Base-by-base conservation (phyloP, 2,113 vertebrate genomes). In the Varanus salvator region DNA sequence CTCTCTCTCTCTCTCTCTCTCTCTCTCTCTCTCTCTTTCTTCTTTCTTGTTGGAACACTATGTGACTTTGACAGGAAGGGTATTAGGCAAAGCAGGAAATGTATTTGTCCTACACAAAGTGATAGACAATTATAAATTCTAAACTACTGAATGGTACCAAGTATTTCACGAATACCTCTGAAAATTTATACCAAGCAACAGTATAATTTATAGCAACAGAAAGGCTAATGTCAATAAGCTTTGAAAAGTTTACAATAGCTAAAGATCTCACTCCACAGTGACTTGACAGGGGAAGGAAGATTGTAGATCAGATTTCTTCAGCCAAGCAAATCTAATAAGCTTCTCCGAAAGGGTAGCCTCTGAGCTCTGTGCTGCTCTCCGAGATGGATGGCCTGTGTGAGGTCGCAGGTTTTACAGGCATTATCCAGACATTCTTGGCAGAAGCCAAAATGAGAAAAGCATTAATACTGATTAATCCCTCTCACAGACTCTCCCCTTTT, bases 391-490 rank as follows among this genome's bases (percentile, higher is more conserved):
- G 6, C 48, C 57, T 66, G 60, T 78, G n/a, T 78, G 12, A 95
- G 86, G 93, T 34, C 72, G 71, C 71, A 54, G 88, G 69, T 94
- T 92, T 92, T 88, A 84, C 38, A 94, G 66, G 50, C 80, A 87
- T 38, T 34, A 71, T 25, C 90, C 88, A 1, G 57, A 57, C 23
- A 34, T 27, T 38, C 85, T 34, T 90, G 84, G 83, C 92, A 94
- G 80, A 91, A 80, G 4, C 93, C 76, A 3, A 23, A 91, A 89
- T 48, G 48, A 66, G 89, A 84, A 76, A 12, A 89, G 48, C 21
- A 90, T 84, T 93, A 92, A 81, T 85, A 84, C 82, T 87, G 84
- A 95, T 94, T 93, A 93, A 94, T 95, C 93, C 84, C 92, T 93
- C 85, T 91, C 85, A 90, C 71, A 72, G 64, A 57, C 0, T 17